Conservation (phyloP, 2,113 vertebrate species). For the Chloropsis cyanopogon region DNA sequence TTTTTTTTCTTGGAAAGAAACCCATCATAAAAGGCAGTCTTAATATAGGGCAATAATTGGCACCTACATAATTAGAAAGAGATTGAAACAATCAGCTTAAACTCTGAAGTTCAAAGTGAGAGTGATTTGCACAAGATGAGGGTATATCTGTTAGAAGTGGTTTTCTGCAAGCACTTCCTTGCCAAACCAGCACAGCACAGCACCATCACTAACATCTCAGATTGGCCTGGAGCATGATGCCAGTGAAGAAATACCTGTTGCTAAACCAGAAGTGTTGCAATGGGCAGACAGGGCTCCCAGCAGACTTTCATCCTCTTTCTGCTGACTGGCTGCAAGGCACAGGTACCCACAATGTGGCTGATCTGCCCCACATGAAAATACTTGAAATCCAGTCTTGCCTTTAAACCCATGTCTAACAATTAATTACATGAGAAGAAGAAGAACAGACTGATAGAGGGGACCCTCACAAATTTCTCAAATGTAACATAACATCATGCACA, state of each 20-base stretch:
- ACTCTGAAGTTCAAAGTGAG: not conserved
- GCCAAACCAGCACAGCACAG: not conserved
- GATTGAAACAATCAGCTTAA: not conserved
- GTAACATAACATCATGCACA: no score
- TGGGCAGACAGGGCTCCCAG: not conserved
- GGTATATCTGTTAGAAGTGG: not conserved
- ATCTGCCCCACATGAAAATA: not conserved
- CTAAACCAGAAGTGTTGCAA: not conserved
- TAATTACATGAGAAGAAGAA: not conserved
- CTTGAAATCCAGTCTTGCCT: not conserved
- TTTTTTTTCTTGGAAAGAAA: not conserved
- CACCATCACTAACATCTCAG: not conserved
- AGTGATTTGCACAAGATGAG: not conserved
- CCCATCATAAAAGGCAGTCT: not conserved
- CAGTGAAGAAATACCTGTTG: not conserved
- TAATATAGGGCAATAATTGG: not conserved
- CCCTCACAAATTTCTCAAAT: not conserved
- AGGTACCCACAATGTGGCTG: not conserved
- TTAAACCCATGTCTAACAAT: not conserved
- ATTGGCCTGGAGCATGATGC: fast-evolving
- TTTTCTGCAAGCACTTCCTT: not conserved
- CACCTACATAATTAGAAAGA: not conserved
- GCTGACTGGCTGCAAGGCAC: not conserved
- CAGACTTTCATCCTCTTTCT: not conserved
- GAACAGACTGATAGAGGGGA: not conserved